Evolutionary conservation across 92 coral and sea anemone genomes (phyloP), one percentile per base, ranked within the genome.

Genomic region (Porites cylindrica): DNA sequence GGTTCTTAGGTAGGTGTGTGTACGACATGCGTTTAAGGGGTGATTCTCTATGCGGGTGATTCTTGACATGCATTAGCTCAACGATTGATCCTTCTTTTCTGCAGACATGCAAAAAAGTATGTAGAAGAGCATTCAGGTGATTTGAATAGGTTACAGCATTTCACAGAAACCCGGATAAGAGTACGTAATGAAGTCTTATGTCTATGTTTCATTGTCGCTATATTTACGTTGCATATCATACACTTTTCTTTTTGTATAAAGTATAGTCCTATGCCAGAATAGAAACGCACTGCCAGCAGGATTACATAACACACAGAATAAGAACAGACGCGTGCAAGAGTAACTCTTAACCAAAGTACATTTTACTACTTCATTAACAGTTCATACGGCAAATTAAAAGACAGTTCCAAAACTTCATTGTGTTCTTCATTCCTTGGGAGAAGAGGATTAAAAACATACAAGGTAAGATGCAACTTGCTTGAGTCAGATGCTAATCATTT

Each of bases 341-440:
- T 38, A 38, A 38, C 47, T 38, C 7, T 6, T 5, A 0, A 58
- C 8, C 38, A 21, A 29, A 2, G 12, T 20, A 51, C 18, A 62
- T 7, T 62, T 62, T 11, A 29, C 23, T 8, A 21, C n/a, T 19
- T 63, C 10, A 17, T 73, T 10, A 43, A 61, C 82, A 92, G 95
- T 50, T 92, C 77, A 89, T 89, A 20, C 90, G 95, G 62, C 88
- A 92, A 79, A 20, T 89, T 67, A 92, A 92, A 76, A 89, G 95
- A 61, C 92, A 92, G 71, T 79, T 92, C 70, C 67, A 85, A 83
- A 92, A 92, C 62, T 92, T 92, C 82, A 92, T 92, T 47, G 95
- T 85, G 82, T 92, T 92, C 82, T 92, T 92, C 88, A 92, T 92
- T 85, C 95, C 95, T 47, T 92, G 95, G 95, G 95, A 92, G 43